Evolutionary conservation across 2,797 vertebrate species (phyloP), one percentile per base, ranked within the genome.

Genomic region (Pseudocheirus occidentalis): DNA sequence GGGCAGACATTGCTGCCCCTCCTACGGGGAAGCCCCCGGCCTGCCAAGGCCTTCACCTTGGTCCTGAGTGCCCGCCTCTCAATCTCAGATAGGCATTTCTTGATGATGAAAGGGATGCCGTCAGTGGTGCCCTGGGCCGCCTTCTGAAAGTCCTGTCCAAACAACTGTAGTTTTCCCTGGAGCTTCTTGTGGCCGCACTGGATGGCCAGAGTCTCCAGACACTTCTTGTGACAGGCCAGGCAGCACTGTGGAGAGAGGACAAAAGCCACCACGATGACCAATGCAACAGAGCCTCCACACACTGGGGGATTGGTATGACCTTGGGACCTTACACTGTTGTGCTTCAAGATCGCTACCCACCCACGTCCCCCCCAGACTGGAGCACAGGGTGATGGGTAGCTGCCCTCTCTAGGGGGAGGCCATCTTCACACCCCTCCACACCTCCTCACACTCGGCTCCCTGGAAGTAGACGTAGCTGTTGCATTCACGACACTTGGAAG

Each of bases 381-480:
- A 57, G 57, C 59, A 24, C 10, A 62, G 58, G 3, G 59, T 10
- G 31, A 58, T 58, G 27, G 56, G 55, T 12, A 55, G 16, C 12
- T 3, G 21, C 5, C 50, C 52, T 16, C 1, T 14, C 56, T 5
- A 1, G 2, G 28, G 1, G 1, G 0, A 52, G 46, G 31, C 18
- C 24, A 12, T n/a, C 46, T 31, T 1, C 27, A 7, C 14, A 29
- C 29, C 11, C 13, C 50, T n/a, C 54, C 95, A 12, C 97, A 99
- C 99, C 99, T 99, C 99, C 98, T 99, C 99, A 0, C 99, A 99
- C 96, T 99, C 99, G 0, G 99, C 99, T 0, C 99, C 99, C 97
- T 99, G 99, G 98, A 99, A 99, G 98, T 99, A 99, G 62, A 99
- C 99, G 0, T 99, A 99, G 98, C 99, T 99, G 98, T 99, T 99